A percentile compares a stretch with the other conserved stretches of the same genome.
phyloP scores from a whole-genome alignment of 2,888 invertebrate genomes.

The Phrixothrix hirtus region DNA sequence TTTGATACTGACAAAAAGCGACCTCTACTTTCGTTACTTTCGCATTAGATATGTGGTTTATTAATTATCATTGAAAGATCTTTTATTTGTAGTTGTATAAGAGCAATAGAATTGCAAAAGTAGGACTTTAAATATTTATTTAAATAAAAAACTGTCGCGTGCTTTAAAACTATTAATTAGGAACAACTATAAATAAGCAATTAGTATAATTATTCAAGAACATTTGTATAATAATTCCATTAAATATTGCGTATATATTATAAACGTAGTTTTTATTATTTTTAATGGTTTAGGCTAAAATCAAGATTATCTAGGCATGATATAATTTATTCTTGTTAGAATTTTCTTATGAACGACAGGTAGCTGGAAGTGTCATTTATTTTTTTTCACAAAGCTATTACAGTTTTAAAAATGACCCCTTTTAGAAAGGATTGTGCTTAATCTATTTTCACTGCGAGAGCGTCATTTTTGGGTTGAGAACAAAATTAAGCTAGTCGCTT shows the following conservation, averaged over 20 bases:
- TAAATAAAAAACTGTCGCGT: conserved; percentile 8
- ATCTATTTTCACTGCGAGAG: too few species aligned
- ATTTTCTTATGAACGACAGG: too few species aligned
- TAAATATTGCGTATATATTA: conserved; percentile 5
- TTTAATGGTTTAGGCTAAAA: neutral
- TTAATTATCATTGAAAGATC: neutral
- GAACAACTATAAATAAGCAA: conserved; percentile 9
- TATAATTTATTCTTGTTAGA: too few species aligned
- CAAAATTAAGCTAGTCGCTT: too few species aligned
- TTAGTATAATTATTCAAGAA: conserved; percentile 17
- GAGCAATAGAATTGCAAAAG: too few species aligned
- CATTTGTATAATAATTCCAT: conserved; percentile 11
- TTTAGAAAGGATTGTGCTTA: too few species aligned
- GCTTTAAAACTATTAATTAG: conserved; percentile 18
- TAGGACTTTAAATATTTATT: neutral
- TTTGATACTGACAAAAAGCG: neutral
- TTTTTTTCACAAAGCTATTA: too few species aligned
- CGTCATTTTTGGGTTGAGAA: too few species aligned
- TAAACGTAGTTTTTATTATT: conserved; percentile 5
- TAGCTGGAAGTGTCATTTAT: too few species aligned
- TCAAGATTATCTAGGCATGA: too few species aligned
- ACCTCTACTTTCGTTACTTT: neutral
- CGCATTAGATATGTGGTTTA: neutral
- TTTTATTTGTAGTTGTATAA: too few species aligned
- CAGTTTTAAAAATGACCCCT: too few species aligned